Evolutionary conservation across 30 jellyfish, hydroid and myxozoan species (phyloP).

Genomic region (Hydra vulgaris): DNA sequence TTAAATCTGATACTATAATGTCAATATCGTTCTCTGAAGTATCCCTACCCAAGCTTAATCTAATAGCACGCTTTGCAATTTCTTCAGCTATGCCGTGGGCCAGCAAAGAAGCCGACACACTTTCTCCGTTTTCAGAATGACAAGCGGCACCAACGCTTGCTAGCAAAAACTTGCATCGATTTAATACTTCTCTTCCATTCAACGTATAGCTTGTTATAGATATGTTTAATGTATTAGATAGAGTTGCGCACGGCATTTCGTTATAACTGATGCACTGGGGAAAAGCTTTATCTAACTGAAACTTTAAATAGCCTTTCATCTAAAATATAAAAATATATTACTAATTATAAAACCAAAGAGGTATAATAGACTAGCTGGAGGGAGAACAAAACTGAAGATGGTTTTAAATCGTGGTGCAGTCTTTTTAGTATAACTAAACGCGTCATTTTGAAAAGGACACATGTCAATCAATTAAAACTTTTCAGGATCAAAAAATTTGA

Average conservation of each 20-base stretch:
- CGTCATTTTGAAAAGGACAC: too few relatives aligned
- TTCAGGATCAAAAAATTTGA: too few relatives aligned
- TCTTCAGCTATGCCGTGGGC: constrained; percentile 74
- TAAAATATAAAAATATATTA: neutral
- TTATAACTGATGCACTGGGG: constrained; percentile 8
- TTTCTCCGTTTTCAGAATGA: constrained; percentile 58
- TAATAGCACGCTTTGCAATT: constrained; percentile 63
- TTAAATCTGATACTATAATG: constrained; percentile 49
- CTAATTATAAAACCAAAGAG: too few relatives aligned
- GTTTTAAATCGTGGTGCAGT: too few relatives aligned
- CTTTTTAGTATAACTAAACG: too few relatives aligned
- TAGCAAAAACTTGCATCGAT: constrained; percentile 33
- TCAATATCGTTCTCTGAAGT: constrained; percentile 66
- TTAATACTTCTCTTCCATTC: constrained; percentile 44
- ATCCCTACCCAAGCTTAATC: constrained; percentile 84
- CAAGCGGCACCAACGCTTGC: constrained; percentile 99
- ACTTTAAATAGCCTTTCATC: constrained; percentile 31
- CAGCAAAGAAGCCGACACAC: constrained; percentile 57
- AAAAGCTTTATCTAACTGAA: constrained; percentile 19
- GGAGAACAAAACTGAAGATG: too few relatives aligned
- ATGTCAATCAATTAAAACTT: too few relatives aligned
- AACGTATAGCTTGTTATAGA: constrained; percentile 43
- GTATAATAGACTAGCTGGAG: too few relatives aligned
- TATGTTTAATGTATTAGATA: constrained; percentile 83
- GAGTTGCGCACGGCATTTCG: constrained; percentile 7